These are phyloP conservation scores for Thunnus albacares DNA, from an alignment of 2,797 vertebrate genomes.

Conservation along the genomic window DNA sequence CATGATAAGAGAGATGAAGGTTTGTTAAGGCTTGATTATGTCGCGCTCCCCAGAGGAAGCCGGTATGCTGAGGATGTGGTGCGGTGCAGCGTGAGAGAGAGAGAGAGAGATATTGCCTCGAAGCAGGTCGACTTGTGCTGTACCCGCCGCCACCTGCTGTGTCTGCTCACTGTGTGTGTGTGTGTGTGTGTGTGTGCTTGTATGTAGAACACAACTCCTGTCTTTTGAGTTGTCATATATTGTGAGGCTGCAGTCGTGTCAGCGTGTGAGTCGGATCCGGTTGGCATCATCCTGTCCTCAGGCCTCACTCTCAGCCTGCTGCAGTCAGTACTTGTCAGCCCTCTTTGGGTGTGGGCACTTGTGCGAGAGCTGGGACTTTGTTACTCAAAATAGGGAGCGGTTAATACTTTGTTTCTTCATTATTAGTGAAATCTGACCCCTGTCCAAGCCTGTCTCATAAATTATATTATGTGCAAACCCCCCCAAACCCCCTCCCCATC, in stretches of 20 bases:
- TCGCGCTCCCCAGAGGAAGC: constrained; percentile 14
- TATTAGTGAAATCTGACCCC: neutral
- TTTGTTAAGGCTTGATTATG: constrained; percentile 1
- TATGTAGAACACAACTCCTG: neutral
- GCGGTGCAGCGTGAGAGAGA: neutral
- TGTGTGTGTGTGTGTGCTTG: neutral
- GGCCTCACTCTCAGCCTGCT: constrained; percentile 10
- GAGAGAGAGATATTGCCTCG: constrained; percentile 5
- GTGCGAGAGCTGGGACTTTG: neutral
- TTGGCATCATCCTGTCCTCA: constrained; percentile 11
- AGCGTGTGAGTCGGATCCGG: constrained; percentile 8
- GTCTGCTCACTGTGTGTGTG: constrained; percentile 12
- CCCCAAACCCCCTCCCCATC: too few species aligned
- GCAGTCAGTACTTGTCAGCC: neutral
- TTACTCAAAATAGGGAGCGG: neutral
- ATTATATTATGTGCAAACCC: neutral
- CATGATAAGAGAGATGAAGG: neutral
- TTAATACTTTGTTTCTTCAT: neutral
- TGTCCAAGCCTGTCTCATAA: neutral
- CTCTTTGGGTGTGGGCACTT: constrained; percentile 18
- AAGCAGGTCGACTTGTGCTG: constrained; percentile 8
- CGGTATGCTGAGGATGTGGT: constrained; percentile 45
- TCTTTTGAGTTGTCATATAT: neutral
- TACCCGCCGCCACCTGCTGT: constrained; percentile 15
- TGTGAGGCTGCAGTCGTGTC: neutral